Evolutionary conservation across 92 coral and sea anemone species (phyloP), one percentile per base, ranked within the genome.

Genomic region (Paragorgia papillata): DNA sequence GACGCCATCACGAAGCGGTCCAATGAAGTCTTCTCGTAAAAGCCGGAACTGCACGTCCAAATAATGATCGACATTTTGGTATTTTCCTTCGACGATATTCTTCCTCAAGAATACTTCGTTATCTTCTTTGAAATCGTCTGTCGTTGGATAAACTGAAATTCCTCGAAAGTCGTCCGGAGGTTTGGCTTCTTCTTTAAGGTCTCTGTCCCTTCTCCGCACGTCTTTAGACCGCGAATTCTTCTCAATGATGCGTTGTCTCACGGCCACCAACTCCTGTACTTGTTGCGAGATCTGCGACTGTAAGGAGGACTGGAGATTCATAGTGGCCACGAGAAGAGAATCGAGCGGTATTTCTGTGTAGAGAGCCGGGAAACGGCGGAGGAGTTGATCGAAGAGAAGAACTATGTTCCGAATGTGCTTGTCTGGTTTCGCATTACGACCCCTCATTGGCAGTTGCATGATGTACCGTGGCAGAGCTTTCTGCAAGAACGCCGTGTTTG

Each of bases 11-110:
- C 97, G 87, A 9, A 92, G 87, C 2, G 97, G 97, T 31, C 90
- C 84, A 19, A 92, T 84, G 63, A 92, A 92, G 35, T 92, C 97
- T 50, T 92, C 97, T 39, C 92, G 80, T 17, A 89, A 82, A 8
- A 92, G 83, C 27, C 95, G 89, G 75, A 89, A 92, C 77, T 92
- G 97, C 13, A 92, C 97, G 69, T 92, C 97, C 30, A 92, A 81
- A 48, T 92, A 92, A 60, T 92, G 89, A n/a, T 80, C 15, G 6
- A 91, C 85, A 57, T 92, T 92, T 9, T 84, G 74, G 85, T 89
- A 87, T 17, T 67, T 62, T 6, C 80, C 83, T 14, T 77, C 68
- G 53, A 82, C 83, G 74, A 79, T 87, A 75, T 87, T 92, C 58
- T 85, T 75, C 9, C 97, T 85, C 31, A 92, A 80, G 66, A 87